Base-by-base conservation (phyloP, 2,888 invertebrate genomes). In the Dascillus cervinus region DNA sequence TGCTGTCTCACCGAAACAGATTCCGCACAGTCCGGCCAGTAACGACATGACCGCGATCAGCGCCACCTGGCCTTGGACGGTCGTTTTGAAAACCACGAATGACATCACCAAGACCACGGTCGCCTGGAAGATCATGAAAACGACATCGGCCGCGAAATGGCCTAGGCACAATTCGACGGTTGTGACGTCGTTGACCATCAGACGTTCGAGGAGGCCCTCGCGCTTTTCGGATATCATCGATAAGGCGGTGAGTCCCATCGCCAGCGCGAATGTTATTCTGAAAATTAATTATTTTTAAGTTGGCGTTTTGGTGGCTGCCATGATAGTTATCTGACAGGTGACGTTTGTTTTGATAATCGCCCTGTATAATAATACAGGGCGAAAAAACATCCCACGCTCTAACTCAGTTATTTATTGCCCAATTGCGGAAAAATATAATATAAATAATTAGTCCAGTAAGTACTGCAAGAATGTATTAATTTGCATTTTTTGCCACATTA, bases 1-100 rank as follows among this genome's bases (percentile, higher is more conserved):
- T n/a, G n/a, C n/a, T n/a, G n/a, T n/a, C n/a, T n/a, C n/a, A n/a
- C 88, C 90, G 50, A 89, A 89, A 34, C 82, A 82, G 94, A 95
- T 95, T 52, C 94, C 95, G 56, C 91, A 89, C n/a, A 91, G 64
- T 6, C 94, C 94, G 32, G 84, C 86, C 17, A 90, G 69, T 1
- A 90, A 59, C 0, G 85, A 84, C 8, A 92, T 66, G 0, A 75
- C 46, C n/a, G 80, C 69, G 4, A 91, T 82, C 71, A 81, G 77
- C 13, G 75, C 68, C 3, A 90, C 60, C 3, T 80, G 77, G 1
- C 94, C 94, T 27, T 76, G 71, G 51, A 81, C 77, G 0, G 88
- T 83, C 27, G 94, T 67, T 14, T 78, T 72, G 56, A 90, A 90
- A 41, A 85, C 71, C 3, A 76, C 70, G 55, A 91, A 84, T 3